These are phyloP conservation scores for Sycophila sp. DNA, from an alignment of 1,140 invertebrate species.

Conservation along the genomic window DNA sequence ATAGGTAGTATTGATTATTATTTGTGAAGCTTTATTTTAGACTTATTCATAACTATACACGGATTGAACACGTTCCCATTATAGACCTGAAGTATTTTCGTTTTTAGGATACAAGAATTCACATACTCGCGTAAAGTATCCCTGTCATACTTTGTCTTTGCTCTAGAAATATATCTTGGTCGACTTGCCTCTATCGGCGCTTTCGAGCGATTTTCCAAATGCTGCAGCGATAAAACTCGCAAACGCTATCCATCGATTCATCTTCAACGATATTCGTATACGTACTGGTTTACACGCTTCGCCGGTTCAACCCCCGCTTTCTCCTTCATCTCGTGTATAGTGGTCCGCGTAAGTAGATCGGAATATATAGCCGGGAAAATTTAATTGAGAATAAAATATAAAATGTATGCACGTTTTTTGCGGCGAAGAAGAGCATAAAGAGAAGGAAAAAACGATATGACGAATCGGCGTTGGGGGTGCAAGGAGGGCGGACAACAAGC, in stretches of 20 bases:
- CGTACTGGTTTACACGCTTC: too few relatives aligned
- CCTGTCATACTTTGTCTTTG: slow-evolving; percentile 29
- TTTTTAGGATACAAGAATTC: slow-evolving; percentile 69
- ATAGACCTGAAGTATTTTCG: too few relatives aligned
- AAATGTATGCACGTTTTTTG: too few relatives aligned
- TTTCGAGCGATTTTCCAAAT: slow-evolving; percentile 55
- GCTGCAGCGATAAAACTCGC: slow-evolving; percentile 44
- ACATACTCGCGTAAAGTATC: slow-evolving; percentile 65
- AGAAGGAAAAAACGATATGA: background rate
- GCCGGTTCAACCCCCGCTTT: too few relatives aligned
- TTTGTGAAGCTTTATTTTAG: too few relatives aligned
- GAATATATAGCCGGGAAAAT: background rate
- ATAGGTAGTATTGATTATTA: too few relatives aligned
- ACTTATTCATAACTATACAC: too few relatives aligned
- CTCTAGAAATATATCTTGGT: too few relatives aligned
- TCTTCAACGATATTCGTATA: too few relatives aligned
- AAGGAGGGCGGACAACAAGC: background rate
- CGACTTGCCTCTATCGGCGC: slow-evolving; percentile 44
- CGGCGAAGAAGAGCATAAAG: background rate
- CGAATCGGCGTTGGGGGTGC: slow-evolving; percentile 6
- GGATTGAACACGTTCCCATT: too few relatives aligned
- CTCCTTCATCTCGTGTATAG: too few relatives aligned
- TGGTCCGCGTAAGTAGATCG: background rate
- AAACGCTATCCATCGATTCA: slow-evolving; percentile 52
- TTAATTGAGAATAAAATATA: too few relatives aligned